Conservation (phyloP, 1,140 invertebrate genomes). For the Aphelinus atriplicis region DNA sequence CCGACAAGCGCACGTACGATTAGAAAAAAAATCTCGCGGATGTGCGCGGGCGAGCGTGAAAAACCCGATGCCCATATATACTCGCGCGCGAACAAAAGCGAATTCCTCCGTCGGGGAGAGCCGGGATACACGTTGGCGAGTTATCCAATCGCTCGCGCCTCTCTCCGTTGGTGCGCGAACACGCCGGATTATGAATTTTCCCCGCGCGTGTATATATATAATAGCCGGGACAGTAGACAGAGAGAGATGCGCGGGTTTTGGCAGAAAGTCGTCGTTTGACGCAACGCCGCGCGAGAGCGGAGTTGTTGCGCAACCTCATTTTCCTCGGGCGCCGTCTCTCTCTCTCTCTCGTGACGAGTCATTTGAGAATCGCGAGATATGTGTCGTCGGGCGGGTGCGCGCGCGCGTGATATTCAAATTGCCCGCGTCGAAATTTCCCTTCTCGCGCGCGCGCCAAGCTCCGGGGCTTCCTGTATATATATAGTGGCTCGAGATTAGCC, state of each 20-base stretch:
- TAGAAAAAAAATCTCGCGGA: too few relatives aligned
- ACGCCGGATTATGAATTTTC: constrained; percentile 16
- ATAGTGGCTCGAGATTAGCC: too few relatives aligned
- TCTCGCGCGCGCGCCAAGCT: too few relatives aligned
- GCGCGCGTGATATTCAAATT: neutral
- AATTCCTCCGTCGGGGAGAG: too few relatives aligned
- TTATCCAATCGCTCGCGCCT: constrained; percentile 11
- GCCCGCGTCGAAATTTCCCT: neutral
- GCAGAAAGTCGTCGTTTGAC: constrained; percentile 22
- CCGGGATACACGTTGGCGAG: neutral
- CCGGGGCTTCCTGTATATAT: too few relatives aligned
- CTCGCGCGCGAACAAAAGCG: too few relatives aligned
- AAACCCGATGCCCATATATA: too few relatives aligned
- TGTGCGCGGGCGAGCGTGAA: too few relatives aligned
- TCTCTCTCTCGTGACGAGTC: neutral
- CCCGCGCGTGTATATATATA: neutral
- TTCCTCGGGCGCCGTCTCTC: constrained; percentile 2
- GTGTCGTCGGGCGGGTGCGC: neutral
- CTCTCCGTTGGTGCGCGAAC: neutral
- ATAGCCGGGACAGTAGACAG: neutral
- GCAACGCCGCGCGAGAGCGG: neutral
- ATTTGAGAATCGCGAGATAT: neutral
- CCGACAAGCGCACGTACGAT: too few relatives aligned
- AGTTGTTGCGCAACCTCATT: constrained; percentile 9
- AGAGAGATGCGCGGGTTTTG: constrained; percentile 11